Percentiles rank a stretch among this genome's conserved stretches.
Evolutionary conservation across 37 sponge, comb jelly and placozoan species (phyloP).

Genomic region (Amphimedon queenslandica): DNA sequence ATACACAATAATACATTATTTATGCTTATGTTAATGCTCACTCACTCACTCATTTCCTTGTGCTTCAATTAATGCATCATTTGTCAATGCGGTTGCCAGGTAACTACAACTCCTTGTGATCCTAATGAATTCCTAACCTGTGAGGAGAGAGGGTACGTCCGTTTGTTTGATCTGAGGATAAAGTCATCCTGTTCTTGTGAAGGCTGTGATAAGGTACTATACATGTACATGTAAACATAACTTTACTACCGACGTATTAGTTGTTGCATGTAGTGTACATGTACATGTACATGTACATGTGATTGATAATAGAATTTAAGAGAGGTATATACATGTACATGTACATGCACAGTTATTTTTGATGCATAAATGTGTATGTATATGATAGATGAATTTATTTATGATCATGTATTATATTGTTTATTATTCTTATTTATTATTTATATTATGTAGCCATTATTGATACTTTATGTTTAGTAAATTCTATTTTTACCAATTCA

Average conservation of each 20-base stretch:
- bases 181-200: conserved; percentile 64
- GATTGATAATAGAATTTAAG: neutral
- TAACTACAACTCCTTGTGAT: conserved; percentile 59
- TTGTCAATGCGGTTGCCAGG: too few relatives aligned
- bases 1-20: too few relatives aligned
- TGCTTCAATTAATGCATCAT: too few relatives aligned
- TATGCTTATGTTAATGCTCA: neutral
- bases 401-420: neutral
- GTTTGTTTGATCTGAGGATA: conserved; percentile 76
- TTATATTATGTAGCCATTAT: too few relatives aligned
- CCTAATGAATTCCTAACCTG: conserved; percentile 79
- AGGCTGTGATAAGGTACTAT: conserved; percentile 9
- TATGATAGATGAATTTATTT: neutral
- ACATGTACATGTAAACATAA: neutral
- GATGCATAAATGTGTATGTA: neutral
- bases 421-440: neutral
- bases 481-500: too few relatives aligned
- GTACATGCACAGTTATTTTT: neutral
- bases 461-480: too few relatives aligned
- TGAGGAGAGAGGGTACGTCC: conserved; percentile 74
- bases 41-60: neutral
- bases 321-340: neutral
- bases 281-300: neutral
- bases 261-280: neutral
- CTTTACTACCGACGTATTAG: neutral